These are phyloP conservation scores for Syrrhaptes paradoxus DNA, from an alignment of 2,113 vertebrate genomes.

Conservation along the genomic window DNA sequence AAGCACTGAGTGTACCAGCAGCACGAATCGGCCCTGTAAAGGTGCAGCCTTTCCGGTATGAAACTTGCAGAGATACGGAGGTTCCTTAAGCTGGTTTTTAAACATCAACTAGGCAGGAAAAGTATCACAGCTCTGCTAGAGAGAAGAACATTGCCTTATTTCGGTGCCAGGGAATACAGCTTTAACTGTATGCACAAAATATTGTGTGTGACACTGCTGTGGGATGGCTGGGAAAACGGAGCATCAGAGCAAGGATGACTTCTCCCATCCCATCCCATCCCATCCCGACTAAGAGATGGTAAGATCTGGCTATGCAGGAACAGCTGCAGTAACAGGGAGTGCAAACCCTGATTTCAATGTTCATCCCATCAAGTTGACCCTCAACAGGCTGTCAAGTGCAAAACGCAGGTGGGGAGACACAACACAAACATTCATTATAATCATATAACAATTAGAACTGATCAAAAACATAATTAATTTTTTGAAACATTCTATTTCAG, in stretches of 20 bases:
- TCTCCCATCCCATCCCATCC: too few relatives aligned
- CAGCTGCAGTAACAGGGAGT: rapidly evolving
- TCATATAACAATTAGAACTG: not conserved
- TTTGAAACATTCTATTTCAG: not conserved
- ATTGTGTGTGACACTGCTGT: rapidly evolving
- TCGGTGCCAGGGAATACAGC: not conserved
- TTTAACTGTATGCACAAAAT: rapidly evolving
- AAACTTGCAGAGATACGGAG: rapidly evolving
- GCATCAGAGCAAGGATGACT: not conserved
- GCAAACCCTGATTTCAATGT: not conserved
- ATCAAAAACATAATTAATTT: rapidly evolving
- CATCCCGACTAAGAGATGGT: not conserved
- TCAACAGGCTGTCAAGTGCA: not conserved
- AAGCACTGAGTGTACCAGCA: not conserved
- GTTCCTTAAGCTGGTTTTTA: not conserved
- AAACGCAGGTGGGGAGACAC: not conserved
- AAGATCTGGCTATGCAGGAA: rapidly evolving
- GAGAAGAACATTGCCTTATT: not conserved
- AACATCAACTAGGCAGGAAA: not conserved
- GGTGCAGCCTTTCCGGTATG: too few relatives aligned
- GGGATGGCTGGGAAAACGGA: rapidly evolving
- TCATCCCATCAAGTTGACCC: rapidly evolving
- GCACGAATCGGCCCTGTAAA: not conserved
- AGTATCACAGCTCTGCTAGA: not conserved
- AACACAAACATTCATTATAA: not conserved